A percentile compares a stretch with the other conserved stretches of the same genome.
phyloP scores from a whole-genome alignment of 2,888 invertebrate genomes.

The Erpobdella octoculata region DNA sequence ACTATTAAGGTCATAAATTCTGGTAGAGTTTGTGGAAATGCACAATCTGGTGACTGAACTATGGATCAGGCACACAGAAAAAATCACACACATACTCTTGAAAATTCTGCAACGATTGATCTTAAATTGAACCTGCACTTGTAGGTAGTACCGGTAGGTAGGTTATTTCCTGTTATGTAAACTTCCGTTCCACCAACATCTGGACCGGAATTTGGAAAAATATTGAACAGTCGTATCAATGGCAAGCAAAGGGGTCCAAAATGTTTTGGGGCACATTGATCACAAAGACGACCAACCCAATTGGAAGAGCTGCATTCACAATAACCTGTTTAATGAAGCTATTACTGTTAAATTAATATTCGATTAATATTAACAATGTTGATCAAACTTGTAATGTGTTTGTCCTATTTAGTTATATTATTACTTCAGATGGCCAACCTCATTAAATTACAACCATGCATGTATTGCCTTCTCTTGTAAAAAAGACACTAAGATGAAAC shows the following conservation, averaged over 20 bases:
- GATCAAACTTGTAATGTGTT: neutral
- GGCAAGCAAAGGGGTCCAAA: constrained; percentile 39
- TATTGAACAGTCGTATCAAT: constrained; percentile 30
- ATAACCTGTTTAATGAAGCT: constrained; percentile 31
- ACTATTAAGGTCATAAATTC: too few relatives aligned
- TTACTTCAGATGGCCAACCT: too few relatives aligned
- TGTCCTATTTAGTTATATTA: neutral
- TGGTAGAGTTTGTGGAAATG: too few relatives aligned
- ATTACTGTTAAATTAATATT: neutral
- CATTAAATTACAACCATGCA: too few relatives aligned
- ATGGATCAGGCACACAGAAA: too few relatives aligned
- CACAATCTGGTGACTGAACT: too few relatives aligned
- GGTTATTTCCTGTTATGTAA: constrained; percentile 38
- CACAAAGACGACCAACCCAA: constrained; percentile 38
- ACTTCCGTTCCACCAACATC: constrained; percentile 35
- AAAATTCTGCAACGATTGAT: too few relatives aligned
- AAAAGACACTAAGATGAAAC: too few relatives aligned
- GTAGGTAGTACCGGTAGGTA: constrained; percentile 35
- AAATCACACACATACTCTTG: too few relatives aligned
- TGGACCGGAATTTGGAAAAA: constrained; percentile 35
- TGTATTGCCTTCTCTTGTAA: too few relatives aligned
- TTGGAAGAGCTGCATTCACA: constrained; percentile 36
- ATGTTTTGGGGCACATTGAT: constrained; percentile 37
- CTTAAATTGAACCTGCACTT: constrained; percentile 35
- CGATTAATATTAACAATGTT: neutral